Conservation (phyloP, 2,797 vertebrate genomes). For the Epinephelus awoara region DNA sequence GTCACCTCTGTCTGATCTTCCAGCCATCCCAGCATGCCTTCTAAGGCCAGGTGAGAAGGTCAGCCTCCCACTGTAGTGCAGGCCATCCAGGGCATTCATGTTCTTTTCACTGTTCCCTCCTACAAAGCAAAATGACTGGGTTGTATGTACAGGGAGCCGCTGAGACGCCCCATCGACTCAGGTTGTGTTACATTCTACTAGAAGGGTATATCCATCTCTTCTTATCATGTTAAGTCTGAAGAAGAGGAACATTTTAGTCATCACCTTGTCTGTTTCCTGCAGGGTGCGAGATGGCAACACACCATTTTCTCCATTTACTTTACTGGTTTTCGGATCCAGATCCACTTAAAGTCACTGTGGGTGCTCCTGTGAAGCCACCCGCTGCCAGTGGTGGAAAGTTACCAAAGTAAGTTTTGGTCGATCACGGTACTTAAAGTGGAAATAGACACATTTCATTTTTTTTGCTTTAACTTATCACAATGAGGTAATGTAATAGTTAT, state of each 20-base stretch:
- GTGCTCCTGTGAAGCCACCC: neutral
- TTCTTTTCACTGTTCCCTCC: conserved; percentile 13
- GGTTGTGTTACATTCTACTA: conserved; percentile 3
- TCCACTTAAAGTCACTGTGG: neutral
- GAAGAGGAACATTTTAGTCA: neutral
- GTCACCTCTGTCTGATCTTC: conserved; percentile 57
- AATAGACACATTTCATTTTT: too few species aligned
- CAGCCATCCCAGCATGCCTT: conserved; percentile 16
- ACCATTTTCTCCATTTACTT: neutral
- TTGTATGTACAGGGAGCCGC: conserved; percentile 2
- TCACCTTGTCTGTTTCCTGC: neutral
- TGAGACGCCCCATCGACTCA: neutral
- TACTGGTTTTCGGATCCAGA: neutral
- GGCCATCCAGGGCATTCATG: conserved; percentile 20
- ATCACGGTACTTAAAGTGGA: too few species aligned
- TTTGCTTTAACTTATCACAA: too few species aligned
- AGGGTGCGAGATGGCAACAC: neutral
- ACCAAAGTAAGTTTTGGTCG: too few species aligned
- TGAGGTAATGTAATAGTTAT: too few species aligned
- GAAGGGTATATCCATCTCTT: conserved; percentile 8
- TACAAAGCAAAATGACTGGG: conserved; percentile 9
- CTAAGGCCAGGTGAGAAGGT: conserved; percentile 50
- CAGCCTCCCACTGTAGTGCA: conserved; percentile 25
- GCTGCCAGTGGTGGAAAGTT: too few species aligned
- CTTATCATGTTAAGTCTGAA: conserved; percentile 2